These are phyloP conservation scores for Manis javanica DNA, from an alignment of 2,797 vertebrate species.

Conservation along the genomic window DNA sequence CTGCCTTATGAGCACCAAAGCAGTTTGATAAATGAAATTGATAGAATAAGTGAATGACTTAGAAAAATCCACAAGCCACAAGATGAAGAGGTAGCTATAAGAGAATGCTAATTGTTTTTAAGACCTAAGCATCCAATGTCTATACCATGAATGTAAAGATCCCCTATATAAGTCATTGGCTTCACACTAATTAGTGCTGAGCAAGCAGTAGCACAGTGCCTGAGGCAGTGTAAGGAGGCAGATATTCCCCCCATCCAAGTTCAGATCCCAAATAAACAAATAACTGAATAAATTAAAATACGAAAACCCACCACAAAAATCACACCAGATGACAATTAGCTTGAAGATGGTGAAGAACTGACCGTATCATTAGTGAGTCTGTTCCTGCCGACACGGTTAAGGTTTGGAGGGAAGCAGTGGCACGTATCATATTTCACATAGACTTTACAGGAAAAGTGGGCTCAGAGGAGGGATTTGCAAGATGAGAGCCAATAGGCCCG, in stretches of 20 bases:
- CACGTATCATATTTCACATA: background rate
- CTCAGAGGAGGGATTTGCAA: background rate
- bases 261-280: conserved; percentile 2
- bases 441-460: background rate
- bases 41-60: conserved; percentile 63
- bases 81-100: conserved; percentile 28
- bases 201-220: background rate
- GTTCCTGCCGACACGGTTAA: background rate
- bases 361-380: background rate
- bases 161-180: background rate
- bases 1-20: conserved; percentile 43
- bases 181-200: background rate
- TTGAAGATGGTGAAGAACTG: background rate
- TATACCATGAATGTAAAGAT: background rate
- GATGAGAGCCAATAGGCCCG: background rate
- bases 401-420: background rate
- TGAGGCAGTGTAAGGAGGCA: background rate
- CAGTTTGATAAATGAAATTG: conserved; percentile 72
- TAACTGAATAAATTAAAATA: background rate
- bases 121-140: conserved; percentile 4
- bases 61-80: conserved; percentile 67
- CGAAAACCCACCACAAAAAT: background rate
- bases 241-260: background rate
- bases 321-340: background rate
- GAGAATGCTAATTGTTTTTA: conserved; percentile 22